phyloP scores from a whole-genome alignment of 2,113 vertebrate species.

The Verasper variegatus region DNA sequence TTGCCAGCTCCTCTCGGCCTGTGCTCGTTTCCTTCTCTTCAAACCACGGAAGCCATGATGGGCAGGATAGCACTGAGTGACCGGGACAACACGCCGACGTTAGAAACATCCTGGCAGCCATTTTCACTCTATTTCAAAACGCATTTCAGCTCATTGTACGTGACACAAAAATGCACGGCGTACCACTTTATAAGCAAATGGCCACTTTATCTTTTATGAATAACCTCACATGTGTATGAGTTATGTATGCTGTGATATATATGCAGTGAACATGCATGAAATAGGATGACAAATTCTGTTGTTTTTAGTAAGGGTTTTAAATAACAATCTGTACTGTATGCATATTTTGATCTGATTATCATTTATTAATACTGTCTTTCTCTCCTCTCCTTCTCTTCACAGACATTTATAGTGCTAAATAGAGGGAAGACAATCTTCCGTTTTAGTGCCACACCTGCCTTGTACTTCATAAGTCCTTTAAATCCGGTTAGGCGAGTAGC shows the following conservation, averaged over 20 bases:
- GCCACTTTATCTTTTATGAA: neutral
- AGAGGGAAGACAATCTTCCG: slow-evolving; percentile 99
- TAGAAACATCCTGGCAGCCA: slow-evolving; percentile 43
- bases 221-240: neutral
- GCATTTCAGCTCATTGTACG: neutral
- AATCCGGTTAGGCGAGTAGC: slow-evolving; percentile 96
- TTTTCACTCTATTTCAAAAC: slow-evolving; percentile 23
- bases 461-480: slow-evolving; percentile 99
- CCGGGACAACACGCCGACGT: slow-evolving; percentile 43
- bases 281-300: neutral
- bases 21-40: slow-evolving; percentile 43
- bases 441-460: slow-evolving; percentile 99
- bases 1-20: slow-evolving; percentile 15
- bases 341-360: slow-evolving; percentile 18
- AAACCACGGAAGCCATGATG: slow-evolving; percentile 36
- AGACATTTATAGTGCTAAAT: slow-evolving; percentile 99
- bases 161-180: neutral
- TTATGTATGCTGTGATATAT: neutral
- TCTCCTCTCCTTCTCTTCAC: slow-evolving; percentile 81
- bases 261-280: neutral
- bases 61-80: slow-evolving; percentile 35
- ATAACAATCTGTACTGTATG: neutral
- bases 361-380: slow-evolving; percentile 13
- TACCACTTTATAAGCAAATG: neutral
- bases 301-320: neutral